phyloP scores from a whole-genome alignment of 2,888 invertebrate genomes.

The Choreutis nemorana region DNA sequence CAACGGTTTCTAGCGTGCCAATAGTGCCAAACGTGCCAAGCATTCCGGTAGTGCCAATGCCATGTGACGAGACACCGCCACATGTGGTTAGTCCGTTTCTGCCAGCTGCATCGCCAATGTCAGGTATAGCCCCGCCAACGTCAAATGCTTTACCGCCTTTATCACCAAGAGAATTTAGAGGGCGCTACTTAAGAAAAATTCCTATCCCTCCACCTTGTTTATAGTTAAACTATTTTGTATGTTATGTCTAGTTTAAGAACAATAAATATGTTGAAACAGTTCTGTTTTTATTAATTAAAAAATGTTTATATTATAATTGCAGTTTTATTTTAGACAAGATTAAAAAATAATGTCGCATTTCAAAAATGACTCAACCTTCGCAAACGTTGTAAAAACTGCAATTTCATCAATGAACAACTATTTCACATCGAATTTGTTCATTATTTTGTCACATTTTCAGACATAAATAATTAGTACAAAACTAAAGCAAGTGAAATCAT shows the following conservation, averaged over 20 bases:
- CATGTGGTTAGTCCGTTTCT: slow-evolving; percentile 21
- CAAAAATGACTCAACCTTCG: too few relatives aligned
- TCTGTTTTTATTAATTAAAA: neutral
- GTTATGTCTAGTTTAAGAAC: neutral
- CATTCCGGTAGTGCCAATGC: neutral
- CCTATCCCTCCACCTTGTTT: slow-evolving; percentile 20
- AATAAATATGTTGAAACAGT: neutral
- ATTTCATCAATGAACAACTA: too few relatives aligned
- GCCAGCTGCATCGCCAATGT: slow-evolving; percentile 27
- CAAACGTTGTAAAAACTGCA: too few relatives aligned
- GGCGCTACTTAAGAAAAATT: slow-evolving; percentile 33
- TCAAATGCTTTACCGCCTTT: slow-evolving; percentile 23
- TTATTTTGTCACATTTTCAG: too few relatives aligned
- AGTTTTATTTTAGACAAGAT: too few relatives aligned
- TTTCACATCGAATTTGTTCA: too few relatives aligned
- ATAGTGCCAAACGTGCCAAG: neutral
- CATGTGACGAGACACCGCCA: too few relatives aligned
- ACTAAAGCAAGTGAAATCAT: too few relatives aligned
- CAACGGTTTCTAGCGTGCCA: too few relatives aligned
- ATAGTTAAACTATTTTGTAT: neutral
- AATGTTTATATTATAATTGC: neutral
- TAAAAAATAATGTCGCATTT: too few relatives aligned
- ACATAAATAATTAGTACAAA: too few relatives aligned
- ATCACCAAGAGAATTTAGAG: slow-evolving; percentile 19
- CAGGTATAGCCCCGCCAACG: slow-evolving; percentile 19